Base-by-base conservation (phyloP, 2,113 vertebrate species). In the Hassar affinis region DNA sequence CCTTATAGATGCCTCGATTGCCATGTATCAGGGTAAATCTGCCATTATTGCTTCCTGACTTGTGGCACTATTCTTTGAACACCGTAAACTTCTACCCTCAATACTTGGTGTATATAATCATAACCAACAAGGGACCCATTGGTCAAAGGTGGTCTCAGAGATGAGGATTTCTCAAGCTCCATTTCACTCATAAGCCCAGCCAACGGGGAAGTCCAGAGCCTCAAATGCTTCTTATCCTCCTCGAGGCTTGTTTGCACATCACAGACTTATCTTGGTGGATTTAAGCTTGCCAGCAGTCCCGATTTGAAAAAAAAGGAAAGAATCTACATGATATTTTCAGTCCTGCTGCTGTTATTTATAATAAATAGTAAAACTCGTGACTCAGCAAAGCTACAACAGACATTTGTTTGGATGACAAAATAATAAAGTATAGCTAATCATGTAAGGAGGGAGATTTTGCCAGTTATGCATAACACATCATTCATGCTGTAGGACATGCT, bases 381-480 rank as follows among this genome's bases (percentile, higher is more conserved):
- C 52, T 72, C 77, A 79, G 76, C 83, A 49, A 79, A 79, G 66
- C 18, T 54, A 79, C 62, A 54, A 51, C 66, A 61, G 30, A 79
- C n/a, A 69, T 62, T 74, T 79, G 76, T 79, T 79, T 79, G 42
- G 52, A 59, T 49, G 18, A 71, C n/a, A 84, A 78, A 84, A 79
- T 79, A 72, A 71, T 20, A 22, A n/a, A 79, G 66, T 79, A 66
- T 33, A 61, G 77, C 52, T 84, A 79, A 72, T 72, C 51, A 66
- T 62, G 6, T 51, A 69, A 30, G 11, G 79, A 33, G 49, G 82
- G 35, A 61, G 88, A 90, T 91, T 90, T 89, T n/a, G 88, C 87
- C 90, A 91, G 87, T 90, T 89, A 85, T 92, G 90, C 88, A 90
- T 82, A 89, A 92, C 88, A 84, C 88, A 90, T 92, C 91, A 91